These are phyloP conservation scores for Xylota sylvarum DNA, from an alignment of 2,888 invertebrate genomes.

Conservation along the genomic window DNA sequence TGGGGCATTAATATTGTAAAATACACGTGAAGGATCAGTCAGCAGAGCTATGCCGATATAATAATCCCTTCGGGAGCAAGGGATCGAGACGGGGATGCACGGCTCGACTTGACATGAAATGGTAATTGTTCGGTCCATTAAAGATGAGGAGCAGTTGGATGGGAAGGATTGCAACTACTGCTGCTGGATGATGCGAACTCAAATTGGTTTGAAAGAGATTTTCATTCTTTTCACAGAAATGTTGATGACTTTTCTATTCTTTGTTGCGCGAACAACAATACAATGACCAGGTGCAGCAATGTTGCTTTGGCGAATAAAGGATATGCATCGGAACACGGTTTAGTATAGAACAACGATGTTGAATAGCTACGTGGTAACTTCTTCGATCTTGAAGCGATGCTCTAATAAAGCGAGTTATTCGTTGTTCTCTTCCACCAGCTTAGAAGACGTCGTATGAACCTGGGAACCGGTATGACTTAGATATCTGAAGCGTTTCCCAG, in stretches of 20 bases:
- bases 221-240: constrained; percentile 26
- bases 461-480: too few species aligned
- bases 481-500: too few species aligned
- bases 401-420: too few species aligned
- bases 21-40: constrained; percentile 29
- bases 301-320: too few species aligned
- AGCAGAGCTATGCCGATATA: constrained; percentile 30
- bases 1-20: constrained; percentile 36
- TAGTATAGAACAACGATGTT: too few species aligned
- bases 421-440: too few species aligned
- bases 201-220: constrained; percentile 26
- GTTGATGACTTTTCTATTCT: constrained; percentile 33
- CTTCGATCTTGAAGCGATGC: too few species aligned
- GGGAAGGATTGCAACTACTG: neutral
- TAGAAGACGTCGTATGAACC: too few species aligned
- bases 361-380: too few species aligned
- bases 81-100: neutral
- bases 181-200: constrained; percentile 18
- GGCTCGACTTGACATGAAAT: constrained; percentile 36
- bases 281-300: constrained; percentile 23
- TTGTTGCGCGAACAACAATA: constrained; percentile 28
- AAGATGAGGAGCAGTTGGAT: constrained; percentile 59
- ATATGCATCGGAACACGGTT: too few species aligned
- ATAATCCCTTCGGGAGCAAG: constrained; percentile 24
- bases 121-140: constrained; percentile 70